A percentile compares a stretch with the other conserved stretches of the same genome.
These are phyloP conservation scores for Neuroterus valhalla DNA, from an alignment of 1,140 invertebrate genomes.

Conservation along the genomic window DNA sequence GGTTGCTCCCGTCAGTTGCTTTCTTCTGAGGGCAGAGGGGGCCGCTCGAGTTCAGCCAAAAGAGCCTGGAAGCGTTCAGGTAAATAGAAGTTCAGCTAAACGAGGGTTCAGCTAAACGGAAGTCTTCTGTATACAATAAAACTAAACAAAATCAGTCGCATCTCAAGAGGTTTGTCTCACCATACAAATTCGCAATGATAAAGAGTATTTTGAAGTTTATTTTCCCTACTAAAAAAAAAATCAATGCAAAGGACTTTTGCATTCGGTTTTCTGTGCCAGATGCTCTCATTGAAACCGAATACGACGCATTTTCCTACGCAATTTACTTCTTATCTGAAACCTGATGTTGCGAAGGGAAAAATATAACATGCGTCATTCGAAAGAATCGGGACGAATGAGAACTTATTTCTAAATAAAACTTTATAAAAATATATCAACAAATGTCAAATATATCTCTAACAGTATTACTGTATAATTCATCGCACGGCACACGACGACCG, in stretches of 20 bases:
- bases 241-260: background rate
- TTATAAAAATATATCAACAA: slow-evolving; percentile 75
- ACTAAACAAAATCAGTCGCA: too few relatives aligned
- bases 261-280: background rate
- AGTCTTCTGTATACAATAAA: too few relatives aligned
- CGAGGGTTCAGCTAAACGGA: too few relatives aligned
- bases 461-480: slow-evolving; percentile 56
- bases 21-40: too few relatives aligned
- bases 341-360: background rate
- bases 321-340: background rate
- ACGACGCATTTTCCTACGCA: background rate
- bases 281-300: too few relatives aligned
- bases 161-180: background rate
- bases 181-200: background rate
- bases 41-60: too few relatives aligned
- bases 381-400: slow-evolving; percentile 56
- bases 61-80: too few relatives aligned
- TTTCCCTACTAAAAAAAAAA: slow-evolving; percentile 10
- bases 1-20: too few relatives aligned
- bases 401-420: slow-evolving; percentile 71
- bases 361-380: slow-evolving; percentile 32
- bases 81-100: too few relatives aligned
- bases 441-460: slow-evolving; percentile 72
- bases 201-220: slow-evolving; percentile 1
- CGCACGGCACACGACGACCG: slow-evolving; percentile 54